These are phyloP conservation scores for Axinella damicornis DNA, from an alignment of 37 sponge, comb jelly and placozoan genomes.

Conservation along the genomic window DNA sequence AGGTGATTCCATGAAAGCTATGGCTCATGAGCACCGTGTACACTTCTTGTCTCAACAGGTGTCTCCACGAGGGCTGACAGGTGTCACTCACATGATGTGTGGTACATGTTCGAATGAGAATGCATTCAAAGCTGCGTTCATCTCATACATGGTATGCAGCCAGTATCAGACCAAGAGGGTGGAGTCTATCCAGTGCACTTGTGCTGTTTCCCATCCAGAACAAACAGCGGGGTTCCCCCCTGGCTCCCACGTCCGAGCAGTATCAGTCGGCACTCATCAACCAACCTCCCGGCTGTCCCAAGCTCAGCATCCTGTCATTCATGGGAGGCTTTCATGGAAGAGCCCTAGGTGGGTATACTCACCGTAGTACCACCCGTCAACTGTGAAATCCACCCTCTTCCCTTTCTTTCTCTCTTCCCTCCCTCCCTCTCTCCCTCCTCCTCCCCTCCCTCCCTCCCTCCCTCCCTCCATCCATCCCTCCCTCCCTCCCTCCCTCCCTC, in stretches of 20 bases:
- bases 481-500: no score
- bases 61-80: conserved; percentile 65
- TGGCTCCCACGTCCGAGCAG: conserved; percentile 32
- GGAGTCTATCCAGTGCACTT: no score
- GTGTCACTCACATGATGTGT: conserved; percentile 80
- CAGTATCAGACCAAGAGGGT: no score
- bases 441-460: no score
- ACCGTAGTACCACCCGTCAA: background rate
- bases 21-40: no score
- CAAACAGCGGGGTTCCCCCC: background rate
- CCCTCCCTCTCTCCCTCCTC: no score
- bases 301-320: conserved; percentile 79
- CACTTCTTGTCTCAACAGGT: no score
- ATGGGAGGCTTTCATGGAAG: conserved; percentile 85
- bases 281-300: conserved; percentile 74
- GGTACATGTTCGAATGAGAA: conserved; percentile 91
- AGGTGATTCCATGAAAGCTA: no score
- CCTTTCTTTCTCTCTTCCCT: no score
- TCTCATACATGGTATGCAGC: conserved; percentile 86
- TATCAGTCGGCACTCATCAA: conserved; percentile 20
- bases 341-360: conserved; percentile 34
- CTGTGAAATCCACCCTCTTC: no score
- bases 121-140: conserved; percentile 81
- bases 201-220: conserved; percentile 10
- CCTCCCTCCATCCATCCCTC: no score